Percentiles rank a stretch among this genome's conserved stretches.
Evolutionary conservation across 2,888 invertebrate species (phyloP).

Genomic region (Ametastegia equiseti): DNA sequence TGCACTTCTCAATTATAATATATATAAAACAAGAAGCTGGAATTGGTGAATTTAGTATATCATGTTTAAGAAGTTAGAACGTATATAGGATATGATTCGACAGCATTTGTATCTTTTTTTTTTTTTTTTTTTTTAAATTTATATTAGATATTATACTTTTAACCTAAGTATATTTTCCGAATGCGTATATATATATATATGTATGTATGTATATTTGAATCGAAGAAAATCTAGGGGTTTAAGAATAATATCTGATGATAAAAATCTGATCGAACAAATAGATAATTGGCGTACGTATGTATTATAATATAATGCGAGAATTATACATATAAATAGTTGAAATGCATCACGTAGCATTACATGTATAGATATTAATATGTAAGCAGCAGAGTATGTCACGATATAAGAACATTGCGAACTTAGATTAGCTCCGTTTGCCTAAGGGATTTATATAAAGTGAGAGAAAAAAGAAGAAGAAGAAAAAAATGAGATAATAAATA

Average conservation of each 20-base stretch:
- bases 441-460: background rate
- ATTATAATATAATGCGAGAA: background rate
- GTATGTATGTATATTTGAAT: background rate
- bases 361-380: too few species aligned
- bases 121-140: too few species aligned
- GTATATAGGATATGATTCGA: background rate
- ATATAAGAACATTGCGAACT: background rate
- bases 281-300: too few species aligned
- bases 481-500: too few species aligned
- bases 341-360: too few species aligned
- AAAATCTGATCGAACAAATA: too few species aligned
- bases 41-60: too few species aligned
- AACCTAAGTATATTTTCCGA: background rate
- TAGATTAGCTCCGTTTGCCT: background rate
- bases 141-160: background rate
- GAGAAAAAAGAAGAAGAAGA: background rate
- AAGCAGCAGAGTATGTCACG: background rate
- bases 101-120: background rate
- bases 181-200: background rate
- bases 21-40: too few species aligned
- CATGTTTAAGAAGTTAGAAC: too few species aligned
- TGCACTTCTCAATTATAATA: background rate
- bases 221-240: constrained; percentile 3
- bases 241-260: background rate
- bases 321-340: background rate